phyloP scores from a whole-genome alignment of 2,797 vertebrate genomes.

The Esox lucius region DNA sequence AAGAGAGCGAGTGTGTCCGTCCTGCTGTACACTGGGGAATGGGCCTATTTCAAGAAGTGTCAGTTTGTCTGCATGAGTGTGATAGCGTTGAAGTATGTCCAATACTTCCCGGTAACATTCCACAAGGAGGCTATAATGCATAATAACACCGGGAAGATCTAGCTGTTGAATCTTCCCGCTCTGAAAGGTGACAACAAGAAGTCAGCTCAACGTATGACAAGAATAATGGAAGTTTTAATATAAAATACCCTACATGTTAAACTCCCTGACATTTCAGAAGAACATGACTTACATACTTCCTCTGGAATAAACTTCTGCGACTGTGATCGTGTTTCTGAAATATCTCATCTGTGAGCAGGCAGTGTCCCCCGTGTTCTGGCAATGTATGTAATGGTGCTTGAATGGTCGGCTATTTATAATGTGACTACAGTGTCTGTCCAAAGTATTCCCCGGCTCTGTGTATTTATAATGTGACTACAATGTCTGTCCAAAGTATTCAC shows the following conservation, averaged over 20 bases:
- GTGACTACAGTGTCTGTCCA: too few species aligned
- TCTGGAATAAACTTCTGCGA: neutral
- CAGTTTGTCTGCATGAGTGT: neutral
- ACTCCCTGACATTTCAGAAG: constrained; percentile 6
- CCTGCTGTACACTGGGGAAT: neutral
- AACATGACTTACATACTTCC: constrained; percentile 11
- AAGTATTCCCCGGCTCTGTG: too few species aligned
- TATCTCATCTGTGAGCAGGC: constrained; percentile 1
- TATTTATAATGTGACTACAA: too few species aligned
- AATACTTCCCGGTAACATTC: neutral
- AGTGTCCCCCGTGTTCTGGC: too few species aligned
- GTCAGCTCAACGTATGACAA: neutral
- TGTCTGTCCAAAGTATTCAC: too few species aligned
- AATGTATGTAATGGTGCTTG: too few species aligned
- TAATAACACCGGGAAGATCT: neutral
- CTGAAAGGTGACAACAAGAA: neutral
- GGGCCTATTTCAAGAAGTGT: neutral
- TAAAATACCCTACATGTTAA: neutral
- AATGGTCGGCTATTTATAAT: too few species aligned
- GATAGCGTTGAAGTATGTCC: neutral
- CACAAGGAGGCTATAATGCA: neutral
- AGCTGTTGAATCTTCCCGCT: neutral
- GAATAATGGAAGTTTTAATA: neutral
- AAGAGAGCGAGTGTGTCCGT: neutral
- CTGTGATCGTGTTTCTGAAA: constrained; percentile 15